Conservation (phyloP, 2,797 vertebrate species). For the Leucoraja ocellata region DNA sequence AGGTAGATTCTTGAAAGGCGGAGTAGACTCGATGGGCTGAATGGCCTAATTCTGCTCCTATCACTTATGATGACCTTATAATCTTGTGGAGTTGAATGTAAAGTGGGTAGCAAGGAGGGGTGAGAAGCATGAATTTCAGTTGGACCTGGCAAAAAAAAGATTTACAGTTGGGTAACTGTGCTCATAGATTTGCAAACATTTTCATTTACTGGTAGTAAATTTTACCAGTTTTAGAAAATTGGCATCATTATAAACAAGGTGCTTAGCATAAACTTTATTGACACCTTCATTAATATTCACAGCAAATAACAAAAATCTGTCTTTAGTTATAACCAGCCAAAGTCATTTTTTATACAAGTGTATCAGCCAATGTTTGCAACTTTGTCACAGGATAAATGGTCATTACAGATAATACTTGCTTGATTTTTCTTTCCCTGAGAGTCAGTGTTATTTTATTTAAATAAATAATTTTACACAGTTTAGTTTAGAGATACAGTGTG, state of each 20-base stretch:
- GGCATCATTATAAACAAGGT: background rate
- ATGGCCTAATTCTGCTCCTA: too few relatives aligned
- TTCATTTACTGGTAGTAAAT: background rate
- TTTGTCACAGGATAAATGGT: background rate
- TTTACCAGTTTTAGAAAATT: background rate
- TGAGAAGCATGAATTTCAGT: background rate
- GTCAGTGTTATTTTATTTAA: background rate
- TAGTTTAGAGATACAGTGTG: background rate
- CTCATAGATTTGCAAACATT: background rate
- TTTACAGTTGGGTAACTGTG: background rate
- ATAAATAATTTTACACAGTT: background rate
- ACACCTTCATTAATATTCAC: background rate
- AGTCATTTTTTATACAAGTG: background rate
- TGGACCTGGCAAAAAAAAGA: background rate
- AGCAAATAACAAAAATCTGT: background rate
- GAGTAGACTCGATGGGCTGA: too few relatives aligned
- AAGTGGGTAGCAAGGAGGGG: too few relatives aligned
- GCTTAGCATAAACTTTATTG: background rate
- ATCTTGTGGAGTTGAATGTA: too few relatives aligned
- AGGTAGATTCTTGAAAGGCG: too few relatives aligned
- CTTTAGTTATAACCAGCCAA: background rate
- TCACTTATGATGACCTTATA: too few relatives aligned
- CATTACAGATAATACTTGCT: background rate
- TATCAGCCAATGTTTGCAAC: background rate
- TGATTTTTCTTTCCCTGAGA: background rate